Evolutionary conservation across 1,140 invertebrate species (phyloP), one percentile per base, ranked within the genome.

Genomic region (Hyphantria cunea): DNA sequence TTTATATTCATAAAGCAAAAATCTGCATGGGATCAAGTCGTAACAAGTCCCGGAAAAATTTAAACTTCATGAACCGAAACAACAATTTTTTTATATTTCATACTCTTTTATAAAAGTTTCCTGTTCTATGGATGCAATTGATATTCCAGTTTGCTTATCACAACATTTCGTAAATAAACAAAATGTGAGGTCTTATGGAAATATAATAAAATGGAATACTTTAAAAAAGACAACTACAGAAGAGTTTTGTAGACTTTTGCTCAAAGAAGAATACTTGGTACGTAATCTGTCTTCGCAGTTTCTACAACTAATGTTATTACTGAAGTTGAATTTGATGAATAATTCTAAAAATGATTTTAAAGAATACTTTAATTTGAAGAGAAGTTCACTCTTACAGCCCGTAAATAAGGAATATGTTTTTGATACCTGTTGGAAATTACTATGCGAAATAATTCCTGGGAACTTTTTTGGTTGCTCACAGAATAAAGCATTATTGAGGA

Each of bases 121-220:
- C 17, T 25, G 17, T 25, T 50, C 15, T 37, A 33, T 54, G 37
- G 37, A 34, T 59, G 34, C 48, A 17, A 31, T 53, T 76, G 68
- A 70, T 52, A 58, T 17, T n/a, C 64, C 75, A 0, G 62, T 83
- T 64, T 89, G 80, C 73, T 76, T 84, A 58, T 77, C 84, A 0
- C 63, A 82, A 60, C 67, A 77, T 54, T 90, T 90, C 74, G 67
- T 81, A 11, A 85, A 85, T 65, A 90, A 90, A 69, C 82, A 86
- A 74, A 86, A 90, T 68, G 66, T 86, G 15, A 69, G 86, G 51
- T 84, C 86, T 9, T 81, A 78, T 51, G 65, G 47, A 52, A 87
- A 87, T 72, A 64, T 86, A 63, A 17, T 87, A 12, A 81, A 82
- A 70, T 64, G 56, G 33, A 81, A 78, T 62, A 64, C 80, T 51